phyloP scores from a whole-genome alignment of 2,888 invertebrate species.

The Neoscelio sp. region DNA sequence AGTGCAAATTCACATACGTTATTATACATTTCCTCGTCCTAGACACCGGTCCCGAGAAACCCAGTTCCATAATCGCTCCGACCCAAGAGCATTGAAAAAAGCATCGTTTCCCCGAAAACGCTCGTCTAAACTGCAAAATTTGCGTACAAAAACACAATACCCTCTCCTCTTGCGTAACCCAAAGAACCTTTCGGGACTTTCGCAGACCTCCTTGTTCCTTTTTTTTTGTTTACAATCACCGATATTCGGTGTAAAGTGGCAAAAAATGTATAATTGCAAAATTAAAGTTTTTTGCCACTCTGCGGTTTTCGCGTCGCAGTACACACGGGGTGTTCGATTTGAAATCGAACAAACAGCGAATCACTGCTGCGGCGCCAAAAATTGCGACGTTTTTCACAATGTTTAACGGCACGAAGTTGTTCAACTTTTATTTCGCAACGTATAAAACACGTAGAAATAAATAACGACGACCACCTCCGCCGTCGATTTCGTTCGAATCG shows the following conservation, averaged over 20 bases:
- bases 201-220: too few species aligned
- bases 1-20: constrained; percentile 33
- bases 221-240: constrained; percentile 14
- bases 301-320: not conserved
- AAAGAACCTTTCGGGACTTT: too few species aligned
- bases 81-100: constrained; percentile 5
- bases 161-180: constrained; percentile 39
- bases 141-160: constrained; percentile 36
- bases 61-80: constrained; percentile 11
- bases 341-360: too few species aligned
- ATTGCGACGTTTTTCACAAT: not conserved
- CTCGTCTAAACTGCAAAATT: constrained; percentile 10
- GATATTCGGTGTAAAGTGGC: constrained; percentile 26
- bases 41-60: too few species aligned
- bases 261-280: constrained; percentile 53
- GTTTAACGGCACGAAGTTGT: too few species aligned
- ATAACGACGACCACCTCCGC: too few species aligned
- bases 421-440: too few species aligned
- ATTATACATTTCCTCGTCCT: constrained; percentile 33
- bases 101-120: not conserved
- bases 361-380: too few species aligned
- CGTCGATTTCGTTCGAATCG: constrained; percentile 35
- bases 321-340: not conserved
- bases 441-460: too few species aligned
- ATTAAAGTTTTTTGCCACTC: not conserved